phyloP scores from a whole-genome alignment of 2,888 invertebrate species.

The Diadegma fenestrale region DNA sequence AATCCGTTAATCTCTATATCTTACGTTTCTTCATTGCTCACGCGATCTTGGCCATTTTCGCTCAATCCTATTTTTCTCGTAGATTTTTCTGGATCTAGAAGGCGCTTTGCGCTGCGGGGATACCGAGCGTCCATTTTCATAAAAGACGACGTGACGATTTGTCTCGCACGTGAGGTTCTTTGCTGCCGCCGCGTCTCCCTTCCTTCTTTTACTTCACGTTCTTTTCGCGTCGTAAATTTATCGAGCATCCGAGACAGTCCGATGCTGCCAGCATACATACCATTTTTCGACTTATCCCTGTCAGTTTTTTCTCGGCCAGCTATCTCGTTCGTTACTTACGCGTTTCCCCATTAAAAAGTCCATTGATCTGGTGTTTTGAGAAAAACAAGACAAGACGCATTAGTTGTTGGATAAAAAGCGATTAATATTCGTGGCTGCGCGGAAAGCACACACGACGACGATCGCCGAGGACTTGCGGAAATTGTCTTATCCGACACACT shows the following conservation, averaged over 20 bases:
- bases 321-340: background rate
- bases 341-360: background rate
- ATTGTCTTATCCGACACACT: background rate
- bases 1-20: constrained; percentile 25
- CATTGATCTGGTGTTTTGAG: background rate
- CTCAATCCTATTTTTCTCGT: constrained; percentile 35
- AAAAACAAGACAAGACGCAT: background rate
- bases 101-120: constrained; percentile 64
- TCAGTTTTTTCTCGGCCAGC: background rate
- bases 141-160: constrained; percentile 71
- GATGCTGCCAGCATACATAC: constrained; percentile 51
- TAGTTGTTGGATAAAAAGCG: background rate
- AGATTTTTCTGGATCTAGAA: constrained; percentile 52
- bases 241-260: constrained; percentile 53
- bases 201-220: constrained; percentile 29
- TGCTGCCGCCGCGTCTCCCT: constrained; percentile 62
- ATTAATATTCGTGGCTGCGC: background rate
- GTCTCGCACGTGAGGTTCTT: constrained; percentile 73
- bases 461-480: background rate
- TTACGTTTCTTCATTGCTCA: constrained; percentile 19
- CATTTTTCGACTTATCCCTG: constrained; percentile 24
- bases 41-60: constrained; percentile 21
- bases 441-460: no score
- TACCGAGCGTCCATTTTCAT: constrained; percentile 77
- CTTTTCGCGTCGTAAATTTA: constrained; percentile 54